These are phyloP conservation scores for Ectobius pallidus DNA, from an alignment of 2,888 invertebrate genomes.

Conservation along the genomic window DNA sequence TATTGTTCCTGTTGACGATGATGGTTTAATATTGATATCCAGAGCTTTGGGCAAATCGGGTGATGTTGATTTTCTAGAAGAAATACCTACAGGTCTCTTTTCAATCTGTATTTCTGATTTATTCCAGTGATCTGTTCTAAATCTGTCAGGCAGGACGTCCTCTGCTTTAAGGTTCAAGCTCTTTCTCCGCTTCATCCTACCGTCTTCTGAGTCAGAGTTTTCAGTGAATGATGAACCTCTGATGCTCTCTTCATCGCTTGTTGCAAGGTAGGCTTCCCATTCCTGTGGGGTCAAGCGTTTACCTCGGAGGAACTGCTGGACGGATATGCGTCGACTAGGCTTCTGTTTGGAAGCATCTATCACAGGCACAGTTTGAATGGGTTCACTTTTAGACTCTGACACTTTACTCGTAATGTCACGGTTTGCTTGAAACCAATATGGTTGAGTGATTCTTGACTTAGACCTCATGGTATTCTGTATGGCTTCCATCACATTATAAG, in stretches of 20 bases:
- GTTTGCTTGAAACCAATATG: conserved; percentile 14
- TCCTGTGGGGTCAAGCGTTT: background rate
- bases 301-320: background rate
- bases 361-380: background rate
- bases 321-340: background rate
- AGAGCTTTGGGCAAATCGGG: too few relatives aligned
- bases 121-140: background rate
- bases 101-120: conserved; percentile 2
- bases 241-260: background rate
- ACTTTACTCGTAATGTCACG: background rate
- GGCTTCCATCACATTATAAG: conserved; percentile 66
- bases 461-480: conserved; percentile 54
- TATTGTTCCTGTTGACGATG: too few relatives aligned
- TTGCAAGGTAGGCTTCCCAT: background rate
- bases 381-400: background rate
- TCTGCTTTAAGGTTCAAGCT: background rate
- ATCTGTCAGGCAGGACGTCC: background rate
- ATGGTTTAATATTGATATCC: too few relatives aligned
- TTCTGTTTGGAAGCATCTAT: conserved; percentile 24
- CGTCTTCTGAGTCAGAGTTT: conserved; percentile 16
- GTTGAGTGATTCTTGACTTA: conserved; percentile 55
- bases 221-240: background rate
- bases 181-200: background rate
- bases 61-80: too few relatives aligned
- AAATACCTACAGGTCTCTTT: too few relatives aligned